Evolutionary conservation across 2,797 vertebrate genomes (phyloP).

Genomic region (Mustela erminea): DNA sequence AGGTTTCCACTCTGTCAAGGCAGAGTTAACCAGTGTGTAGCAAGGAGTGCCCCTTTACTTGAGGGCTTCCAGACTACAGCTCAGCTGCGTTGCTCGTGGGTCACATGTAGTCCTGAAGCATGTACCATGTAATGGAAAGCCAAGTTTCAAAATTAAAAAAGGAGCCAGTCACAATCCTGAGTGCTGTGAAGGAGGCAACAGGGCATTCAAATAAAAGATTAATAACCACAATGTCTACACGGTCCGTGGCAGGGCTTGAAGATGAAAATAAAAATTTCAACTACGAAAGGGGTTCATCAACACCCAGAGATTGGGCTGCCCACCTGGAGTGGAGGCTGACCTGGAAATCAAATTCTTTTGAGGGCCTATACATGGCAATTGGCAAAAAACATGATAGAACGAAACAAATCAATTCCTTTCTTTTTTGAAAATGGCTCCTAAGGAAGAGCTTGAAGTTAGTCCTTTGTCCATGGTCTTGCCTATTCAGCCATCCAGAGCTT

Average conservation of each 20-base stretch:
- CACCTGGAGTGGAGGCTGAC: not conserved
- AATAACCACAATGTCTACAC: slow-evolving; percentile 53
- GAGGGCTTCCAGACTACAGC: not conserved
- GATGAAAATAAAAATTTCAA: slow-evolving; percentile 51
- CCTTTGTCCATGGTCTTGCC: not conserved
- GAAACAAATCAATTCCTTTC: slow-evolving; percentile 56
- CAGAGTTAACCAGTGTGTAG: not conserved
- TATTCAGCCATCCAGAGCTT: slow-evolving; percentile 97
- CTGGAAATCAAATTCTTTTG: slow-evolving; percentile 27
- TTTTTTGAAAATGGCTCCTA: slow-evolving; percentile 58
- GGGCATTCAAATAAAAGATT: slow-evolving; percentile 40
- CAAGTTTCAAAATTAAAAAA: slow-evolving; percentile 62
- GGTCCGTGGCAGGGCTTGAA: slow-evolving; percentile 46
- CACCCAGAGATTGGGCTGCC: not conserved
- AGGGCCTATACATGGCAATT: slow-evolving; percentile 4
- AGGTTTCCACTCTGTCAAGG: not conserved
- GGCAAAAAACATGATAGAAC: slow-evolving; percentile 71
- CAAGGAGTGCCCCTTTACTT: rapidly evolving
- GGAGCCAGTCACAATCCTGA: slow-evolving; percentile 41
- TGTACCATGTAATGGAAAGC: not conserved
- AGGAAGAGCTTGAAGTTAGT: not conserved
- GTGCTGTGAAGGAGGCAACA: not conserved
- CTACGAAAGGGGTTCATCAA: slow-evolving; percentile 4
- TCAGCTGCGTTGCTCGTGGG: not conserved
- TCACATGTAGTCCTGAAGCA: not conserved